Base-by-base conservation (phyloP, 2,797 vertebrate genomes). In the Decapterus maruadsi region DNA sequence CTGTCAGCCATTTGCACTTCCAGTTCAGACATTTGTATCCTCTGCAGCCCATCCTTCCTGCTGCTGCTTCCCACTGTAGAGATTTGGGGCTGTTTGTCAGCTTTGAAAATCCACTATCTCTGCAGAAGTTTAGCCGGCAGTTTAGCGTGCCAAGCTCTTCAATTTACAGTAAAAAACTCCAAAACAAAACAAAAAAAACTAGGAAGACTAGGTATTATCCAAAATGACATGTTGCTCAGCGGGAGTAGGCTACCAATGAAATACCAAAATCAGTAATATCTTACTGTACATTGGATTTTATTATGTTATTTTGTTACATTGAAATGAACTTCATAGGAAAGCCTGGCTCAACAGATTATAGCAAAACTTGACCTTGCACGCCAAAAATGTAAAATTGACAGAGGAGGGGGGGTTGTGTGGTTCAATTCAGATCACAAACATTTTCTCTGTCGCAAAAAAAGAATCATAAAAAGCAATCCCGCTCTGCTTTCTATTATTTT, bases 31-130 rank as follows among this genome's bases (percentile, higher is more conserved):
- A 64, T 77, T 72, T 65, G 67, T 50, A 73, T 59, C 60, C 71
- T 61, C 55, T 38, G 19, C 76, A 81, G 76, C 58, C 71, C 75
- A 68, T 73, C 68, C 54, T 61, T 58, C 22, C 43, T 56, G 43
- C 76, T 29, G 42, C 72, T 62, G 72, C 55, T 66, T 64, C 76
- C 67, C 63, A 73, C 42, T 80, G 82, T 48, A 64, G 67, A 78
- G 78, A 75, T 76, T 63, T 55, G 63, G 72, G 74, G 62, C 55
- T 31, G 48, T 81, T 87, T 81, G 72, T 89, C 74, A 82, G 58
- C 78, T 82, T 78, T 78, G 50, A 64, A 79, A 79, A 80, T 80
- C 45, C 68, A 56, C 60, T 29, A 85, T 85, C 38, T 65, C 61
- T 78, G 66, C 42, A 51, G 14, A 64, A 58, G 65, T 76, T 80